Evolutionary conservation across 2,888 invertebrate genomes (phyloP).

Genomic region (Serripes groenlandicus): DNA sequence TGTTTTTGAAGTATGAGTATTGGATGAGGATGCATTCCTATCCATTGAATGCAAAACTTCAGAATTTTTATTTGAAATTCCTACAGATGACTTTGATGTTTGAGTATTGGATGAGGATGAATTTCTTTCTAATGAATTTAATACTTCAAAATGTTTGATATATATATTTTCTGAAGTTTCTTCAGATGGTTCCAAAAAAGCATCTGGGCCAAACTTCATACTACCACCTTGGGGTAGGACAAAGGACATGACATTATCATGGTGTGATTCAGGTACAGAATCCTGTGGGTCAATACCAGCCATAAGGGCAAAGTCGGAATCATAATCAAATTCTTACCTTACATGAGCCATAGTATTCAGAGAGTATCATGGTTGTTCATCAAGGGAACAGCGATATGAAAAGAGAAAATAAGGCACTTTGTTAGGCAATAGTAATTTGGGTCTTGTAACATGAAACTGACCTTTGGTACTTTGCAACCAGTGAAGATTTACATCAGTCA

Average conservation of each 20-base stretch:
- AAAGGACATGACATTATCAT: conserved; percentile 49
- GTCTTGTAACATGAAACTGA: too few species aligned
- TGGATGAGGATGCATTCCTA: too few species aligned
- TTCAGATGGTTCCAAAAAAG: conserved; percentile 26
- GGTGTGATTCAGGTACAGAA: neutral
- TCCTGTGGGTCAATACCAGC: neutral
- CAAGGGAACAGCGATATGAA: conserved; percentile 53
- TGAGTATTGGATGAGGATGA: too few species aligned
- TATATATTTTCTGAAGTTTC: too few species aligned
- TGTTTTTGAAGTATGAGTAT: too few species aligned
- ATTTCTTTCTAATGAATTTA: neutral
- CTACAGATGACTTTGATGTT: neutral
- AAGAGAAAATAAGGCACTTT: conserved; percentile 72
- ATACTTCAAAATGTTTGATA: neutral
- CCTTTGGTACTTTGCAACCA: too few species aligned
- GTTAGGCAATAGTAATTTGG: conserved; percentile 76
- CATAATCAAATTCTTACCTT: conserved; percentile 78
- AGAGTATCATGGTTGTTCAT: conserved; percentile 38
- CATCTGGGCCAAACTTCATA: conserved; percentile 56
- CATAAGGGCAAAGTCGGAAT: neutral
- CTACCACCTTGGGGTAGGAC: conserved; percentile 32
- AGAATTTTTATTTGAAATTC: neutral
- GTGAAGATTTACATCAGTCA: too few species aligned
- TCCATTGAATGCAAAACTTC: too few species aligned
- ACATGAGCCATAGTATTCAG: conserved; percentile 73